These are phyloP conservation scores for Hypanus sabinus DNA, from an alignment of 2,113 vertebrate species.

Conservation along the genomic window DNA sequence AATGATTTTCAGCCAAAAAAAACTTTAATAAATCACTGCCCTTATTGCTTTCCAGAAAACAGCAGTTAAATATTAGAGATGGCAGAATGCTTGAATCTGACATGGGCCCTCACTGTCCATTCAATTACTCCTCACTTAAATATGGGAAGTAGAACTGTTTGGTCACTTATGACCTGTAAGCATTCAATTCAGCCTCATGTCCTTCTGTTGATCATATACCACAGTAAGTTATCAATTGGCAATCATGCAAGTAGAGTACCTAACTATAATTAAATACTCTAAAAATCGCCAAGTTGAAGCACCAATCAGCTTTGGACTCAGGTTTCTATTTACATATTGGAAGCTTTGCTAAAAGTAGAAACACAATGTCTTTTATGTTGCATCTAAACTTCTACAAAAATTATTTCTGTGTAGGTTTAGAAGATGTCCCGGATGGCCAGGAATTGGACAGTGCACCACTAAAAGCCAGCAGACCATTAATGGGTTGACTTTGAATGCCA, in stretches of 20 bases:
- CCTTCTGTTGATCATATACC: neutral
- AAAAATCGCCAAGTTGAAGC: neutral
- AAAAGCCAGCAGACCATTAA: neutral
- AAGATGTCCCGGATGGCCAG: no score
- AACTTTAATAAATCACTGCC: conserved; percentile 34
- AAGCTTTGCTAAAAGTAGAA: neutral
- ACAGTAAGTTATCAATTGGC: neutral
- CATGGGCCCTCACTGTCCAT: conserved; percentile 15
- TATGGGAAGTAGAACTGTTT: neutral
- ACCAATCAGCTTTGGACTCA: neutral
- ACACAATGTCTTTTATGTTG: neutral
- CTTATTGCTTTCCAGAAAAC: neutral
- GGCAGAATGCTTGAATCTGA: conserved; percentile 2
- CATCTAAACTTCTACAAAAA: neutral
- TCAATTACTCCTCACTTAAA: conserved; percentile 1
- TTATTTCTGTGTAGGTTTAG: neutral
- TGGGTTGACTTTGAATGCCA: neutral
- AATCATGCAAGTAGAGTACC: neutral
- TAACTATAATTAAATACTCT: neutral
- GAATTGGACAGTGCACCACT: neutral
- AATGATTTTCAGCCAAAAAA: conserved; percentile 25
- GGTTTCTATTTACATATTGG: neutral
- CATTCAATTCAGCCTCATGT: neutral
- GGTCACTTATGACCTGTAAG: neutral
- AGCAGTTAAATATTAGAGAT: conserved; percentile 33